These are phyloP conservation scores for Agrypnia vestita DNA, from an alignment of 1,140 invertebrate species.

Conservation along the genomic window DNA sequence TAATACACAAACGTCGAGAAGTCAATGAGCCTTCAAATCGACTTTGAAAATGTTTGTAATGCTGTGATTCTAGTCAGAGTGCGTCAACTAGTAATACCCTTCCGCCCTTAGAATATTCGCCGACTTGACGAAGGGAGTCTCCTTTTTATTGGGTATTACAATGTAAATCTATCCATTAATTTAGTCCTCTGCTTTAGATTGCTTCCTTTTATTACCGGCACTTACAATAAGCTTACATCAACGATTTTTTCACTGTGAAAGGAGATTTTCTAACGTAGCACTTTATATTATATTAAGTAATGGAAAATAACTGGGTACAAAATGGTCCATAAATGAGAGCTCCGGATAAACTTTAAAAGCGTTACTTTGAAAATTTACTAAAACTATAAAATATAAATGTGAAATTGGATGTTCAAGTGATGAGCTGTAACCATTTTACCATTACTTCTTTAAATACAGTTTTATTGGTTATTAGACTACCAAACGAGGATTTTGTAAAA, in stretches of 20 bases:
- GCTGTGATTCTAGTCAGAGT: too few relatives aligned
- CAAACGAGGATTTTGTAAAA: too few relatives aligned
- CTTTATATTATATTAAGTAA: not conserved
- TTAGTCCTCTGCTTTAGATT: slow-evolving; percentile 4
- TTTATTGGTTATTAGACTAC: not conserved
- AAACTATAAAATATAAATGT: slow-evolving; percentile 8
- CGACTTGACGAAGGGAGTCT: too few relatives aligned
- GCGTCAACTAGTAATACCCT: too few relatives aligned
- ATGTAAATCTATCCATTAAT: slow-evolving; percentile 22
- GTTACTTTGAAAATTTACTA: not conserved
- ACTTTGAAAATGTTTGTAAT: too few relatives aligned
- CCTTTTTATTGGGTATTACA: not conserved
- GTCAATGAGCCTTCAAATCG: too few relatives aligned
- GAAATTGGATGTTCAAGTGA: slow-evolving; percentile 3
- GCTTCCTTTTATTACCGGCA: slow-evolving; percentile 5
- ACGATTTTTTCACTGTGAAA: not conserved
- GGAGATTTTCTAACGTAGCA: slow-evolving; percentile 8
- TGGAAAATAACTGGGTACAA: slow-evolving; percentile 4
- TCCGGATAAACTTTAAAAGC: slow-evolving; percentile 1
- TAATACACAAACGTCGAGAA: too few relatives aligned
- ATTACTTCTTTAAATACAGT: not conserved
- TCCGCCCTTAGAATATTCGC: too few relatives aligned
- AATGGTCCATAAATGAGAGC: slow-evolving; percentile 26
- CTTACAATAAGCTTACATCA: slow-evolving; percentile 14
- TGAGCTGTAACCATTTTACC: not conserved